Evolutionary conservation across 2,888 invertebrate species (phyloP), one percentile per base, ranked within the genome.

Genomic region (Tethea ocularis): DNA sequence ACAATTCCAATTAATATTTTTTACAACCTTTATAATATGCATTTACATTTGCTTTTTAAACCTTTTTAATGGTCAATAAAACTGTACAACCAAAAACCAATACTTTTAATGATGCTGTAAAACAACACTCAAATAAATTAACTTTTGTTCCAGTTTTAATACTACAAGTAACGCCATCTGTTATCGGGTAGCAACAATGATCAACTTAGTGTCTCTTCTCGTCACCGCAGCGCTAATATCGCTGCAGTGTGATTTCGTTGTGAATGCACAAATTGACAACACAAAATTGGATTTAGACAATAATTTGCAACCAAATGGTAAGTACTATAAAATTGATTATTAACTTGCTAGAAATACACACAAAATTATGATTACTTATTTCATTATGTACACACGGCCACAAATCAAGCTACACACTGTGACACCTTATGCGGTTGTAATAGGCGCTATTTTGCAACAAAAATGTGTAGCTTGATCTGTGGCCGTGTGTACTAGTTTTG

Each of bases 181-280:
- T 63, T 68, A 65, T 46, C 72, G 55, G 72, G 64, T 70, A 80
- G 72, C 69, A 63, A 74, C 71, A 75, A 91, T 91, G 90, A 74
- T 84, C 51, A 84, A 80, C 60, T 72, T 88, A 85, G 74, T 89
- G 61, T 83, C 85, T 61, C 83, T 91, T 80, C 81, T 90, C 72
- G 81, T 80, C 87, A 84, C 86, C 56, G 81, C 82, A 74, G 85
- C 86, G 77, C 82, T 92, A 59, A 82, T 89, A 69, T 86, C 86
- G 73, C 77, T 86, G 20, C 86, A 89, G 59, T 84, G 78, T 68
- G 75, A 81, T 2, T 72, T 78, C 20, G 74, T 75, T 59, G 83
- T 80, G 0, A 75, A 73, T 58, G 87, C 88, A 2, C 82, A 79
- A 15, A 68, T 86, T 0, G 86, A 85, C 24, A 78, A 69, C 41